Percentiles rank a stretch among this genome's conserved stretches.
phyloP scores from a whole-genome alignment of 2,888 invertebrate species.

The Macaria liturata region DNA sequence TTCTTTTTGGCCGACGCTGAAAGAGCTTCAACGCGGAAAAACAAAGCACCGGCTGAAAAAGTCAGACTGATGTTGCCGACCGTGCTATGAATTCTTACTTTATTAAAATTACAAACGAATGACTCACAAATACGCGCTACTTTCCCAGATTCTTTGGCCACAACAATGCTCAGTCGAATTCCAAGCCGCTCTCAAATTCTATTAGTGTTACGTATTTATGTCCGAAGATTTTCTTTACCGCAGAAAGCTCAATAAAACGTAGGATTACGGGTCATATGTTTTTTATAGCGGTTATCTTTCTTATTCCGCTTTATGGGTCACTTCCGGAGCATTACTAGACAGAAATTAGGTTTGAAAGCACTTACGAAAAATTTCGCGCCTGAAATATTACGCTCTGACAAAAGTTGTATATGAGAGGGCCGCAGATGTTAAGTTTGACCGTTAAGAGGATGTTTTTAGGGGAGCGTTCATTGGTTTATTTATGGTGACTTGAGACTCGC shows the following conservation, averaged over 20 bases:
- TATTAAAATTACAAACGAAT: slow-evolving; percentile 34
- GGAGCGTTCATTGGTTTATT: slow-evolving; percentile 16
- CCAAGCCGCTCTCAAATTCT: slow-evolving; percentile 22
- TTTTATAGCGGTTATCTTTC: slow-evolving; percentile 55
- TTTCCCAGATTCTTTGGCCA: slow-evolving; percentile 15
- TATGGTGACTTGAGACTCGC: slow-evolving; percentile 12
- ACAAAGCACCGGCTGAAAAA: slow-evolving; percentile 42
- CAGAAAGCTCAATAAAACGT: slow-evolving; percentile 44
- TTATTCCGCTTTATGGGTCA: slow-evolving; percentile 49
- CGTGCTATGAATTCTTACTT: slow-evolving; percentile 38
- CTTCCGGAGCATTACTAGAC: slow-evolving; percentile 44
- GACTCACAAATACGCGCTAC: slow-evolving; percentile 24
- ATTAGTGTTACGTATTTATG: slow-evolving; percentile 28
- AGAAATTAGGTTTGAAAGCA: slow-evolving; percentile 47
- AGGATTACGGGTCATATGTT: slow-evolving; percentile 50
- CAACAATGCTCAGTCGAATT: slow-evolving; percentile 14
- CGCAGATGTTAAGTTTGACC: slow-evolving; percentile 29
- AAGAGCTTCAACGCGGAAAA: slow-evolving; percentile 43
- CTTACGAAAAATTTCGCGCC: slow-evolving; percentile 35
- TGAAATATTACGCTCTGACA: slow-evolving; percentile 26
- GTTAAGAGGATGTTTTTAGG: slow-evolving; percentile 22
- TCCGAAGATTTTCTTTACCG: slow-evolving; percentile 30
- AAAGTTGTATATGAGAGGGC: slow-evolving; percentile 18
- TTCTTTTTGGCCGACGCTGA: slow-evolving; percentile 39
- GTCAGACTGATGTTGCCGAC: slow-evolving; percentile 31